phyloP scores from a whole-genome alignment of 2,113 vertebrate genomes.

The Nycticebus coucang region DNA sequence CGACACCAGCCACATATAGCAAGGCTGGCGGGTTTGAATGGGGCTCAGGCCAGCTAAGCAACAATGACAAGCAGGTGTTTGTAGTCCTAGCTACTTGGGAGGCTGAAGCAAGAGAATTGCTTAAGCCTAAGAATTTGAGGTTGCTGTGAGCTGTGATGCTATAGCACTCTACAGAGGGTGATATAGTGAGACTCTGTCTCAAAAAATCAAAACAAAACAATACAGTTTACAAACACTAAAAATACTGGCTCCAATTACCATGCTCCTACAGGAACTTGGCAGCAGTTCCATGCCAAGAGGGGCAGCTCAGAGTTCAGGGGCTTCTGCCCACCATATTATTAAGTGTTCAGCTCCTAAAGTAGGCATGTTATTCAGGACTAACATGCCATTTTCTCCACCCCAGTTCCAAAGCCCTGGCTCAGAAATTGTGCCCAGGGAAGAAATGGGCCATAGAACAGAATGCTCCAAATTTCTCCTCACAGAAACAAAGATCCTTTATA shows the following conservation, averaged over 20 bases:
- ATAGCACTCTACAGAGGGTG: no score
- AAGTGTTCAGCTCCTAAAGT: not conserved
- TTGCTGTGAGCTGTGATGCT: no score
- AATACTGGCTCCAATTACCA: not conserved
- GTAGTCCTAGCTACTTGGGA: no score
- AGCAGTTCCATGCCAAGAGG: not conserved
- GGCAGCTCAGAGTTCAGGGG: not conserved
- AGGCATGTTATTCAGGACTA: not conserved
- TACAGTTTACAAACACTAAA: no score
- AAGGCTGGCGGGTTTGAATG: no score
- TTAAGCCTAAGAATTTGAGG: no score
- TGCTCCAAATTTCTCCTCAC: not conserved
- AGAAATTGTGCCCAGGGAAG: not conserved
- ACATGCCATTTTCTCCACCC: not conserved
- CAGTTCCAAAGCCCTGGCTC: not conserved
- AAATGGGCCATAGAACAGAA: not conserved
- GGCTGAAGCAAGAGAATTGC: no score
- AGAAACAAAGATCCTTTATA: not conserved
- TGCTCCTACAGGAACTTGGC: not conserved
- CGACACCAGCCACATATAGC: no score
- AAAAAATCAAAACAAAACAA: no score
- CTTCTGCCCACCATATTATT: not conserved
- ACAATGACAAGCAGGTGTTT: no score
- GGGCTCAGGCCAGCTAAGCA: no score
- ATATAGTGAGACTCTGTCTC: no score